A percentile compares a stretch with the other conserved stretches of the same genome.
phyloP scores from a whole-genome alignment of 2,888 invertebrate genomes.

The Epirrhoe tristata region DNA sequence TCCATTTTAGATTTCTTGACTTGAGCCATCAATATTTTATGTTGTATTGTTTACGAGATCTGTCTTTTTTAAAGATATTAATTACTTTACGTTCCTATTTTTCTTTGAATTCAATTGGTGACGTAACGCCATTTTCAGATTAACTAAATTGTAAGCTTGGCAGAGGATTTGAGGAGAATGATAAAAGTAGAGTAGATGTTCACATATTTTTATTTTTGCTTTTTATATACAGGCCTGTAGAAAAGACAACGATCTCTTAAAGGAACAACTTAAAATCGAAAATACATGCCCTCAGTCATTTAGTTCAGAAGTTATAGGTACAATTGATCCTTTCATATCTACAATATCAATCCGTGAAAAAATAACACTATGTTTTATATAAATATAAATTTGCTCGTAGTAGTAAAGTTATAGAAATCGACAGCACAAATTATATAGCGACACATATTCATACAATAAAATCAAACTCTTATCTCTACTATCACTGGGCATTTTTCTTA shows the following conservation, averaged over 20 bases:
- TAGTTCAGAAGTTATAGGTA: conserved; percentile 62
- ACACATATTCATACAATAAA: conserved; percentile 57
- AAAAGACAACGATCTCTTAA: conserved; percentile 79
- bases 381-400: conserved; percentile 53
- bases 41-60: conserved; percentile 49
- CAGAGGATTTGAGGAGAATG: conserved; percentile 2
- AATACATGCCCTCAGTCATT: conserved; percentile 75
- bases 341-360: conserved; percentile 73
- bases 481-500: conserved; percentile 81
- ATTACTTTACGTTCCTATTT: conserved; percentile 28
- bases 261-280: conserved; percentile 76
- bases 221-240: conserved; percentile 83
- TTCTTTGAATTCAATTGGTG: not conserved
- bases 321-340: conserved; percentile 58
- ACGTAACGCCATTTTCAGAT: not conserved
- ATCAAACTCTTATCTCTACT: conserved; percentile 78
- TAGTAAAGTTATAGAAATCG: conserved; percentile 65
- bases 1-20: conserved; percentile 78
- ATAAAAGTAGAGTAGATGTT: conserved; percentile 51
- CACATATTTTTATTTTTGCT: conserved; percentile 69
- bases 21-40: conserved; percentile 75
- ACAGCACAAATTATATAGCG: conserved; percentile 69
- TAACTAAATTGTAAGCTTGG: not conserved
- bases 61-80: conserved; percentile 46
- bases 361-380: conserved; percentile 70